These are phyloP conservation scores for Heliopora coerulea DNA, from an alignment of 92 coral and sea anemone genomes.

Conservation along the genomic window DNA sequence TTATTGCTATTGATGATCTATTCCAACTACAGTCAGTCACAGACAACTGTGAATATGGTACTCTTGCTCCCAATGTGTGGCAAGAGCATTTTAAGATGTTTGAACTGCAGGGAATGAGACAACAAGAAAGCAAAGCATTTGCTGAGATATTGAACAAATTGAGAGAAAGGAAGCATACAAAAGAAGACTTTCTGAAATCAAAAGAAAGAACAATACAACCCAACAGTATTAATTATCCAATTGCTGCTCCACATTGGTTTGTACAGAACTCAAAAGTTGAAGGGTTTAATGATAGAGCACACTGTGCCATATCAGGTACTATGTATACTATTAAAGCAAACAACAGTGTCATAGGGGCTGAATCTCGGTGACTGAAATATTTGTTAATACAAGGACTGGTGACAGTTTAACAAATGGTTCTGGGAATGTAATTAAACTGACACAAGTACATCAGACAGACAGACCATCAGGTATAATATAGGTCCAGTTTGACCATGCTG, in stretches of 20 bases:
- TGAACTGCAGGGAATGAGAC: slow-evolving; percentile 49
- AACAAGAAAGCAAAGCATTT: slow-evolving; percentile 48
- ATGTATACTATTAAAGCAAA: slow-evolving; percentile 46
- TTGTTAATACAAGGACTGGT: background rate
- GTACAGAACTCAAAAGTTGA: slow-evolving; percentile 44
- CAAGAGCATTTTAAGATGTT: slow-evolving; percentile 48
- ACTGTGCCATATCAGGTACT: slow-evolving; percentile 33
- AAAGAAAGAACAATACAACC: background rate
- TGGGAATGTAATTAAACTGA: too few relatives aligned
- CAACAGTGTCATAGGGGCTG: slow-evolving; percentile 54
- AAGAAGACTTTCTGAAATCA: too few relatives aligned
- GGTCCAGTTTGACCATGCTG: slow-evolving; percentile 29
- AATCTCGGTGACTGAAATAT: slow-evolving; percentile 44
- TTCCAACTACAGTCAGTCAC: background rate
- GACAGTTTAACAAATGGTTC: too few relatives aligned
- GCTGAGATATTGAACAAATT: slow-evolving; percentile 46
- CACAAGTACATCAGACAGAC: background rate
- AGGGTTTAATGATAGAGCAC: slow-evolving; percentile 48
- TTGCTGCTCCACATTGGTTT: slow-evolving; percentile 43
- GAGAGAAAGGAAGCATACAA: slow-evolving; percentile 17
- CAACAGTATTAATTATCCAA: slow-evolving; percentile 22
- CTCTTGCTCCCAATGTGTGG: slow-evolving; percentile 46
- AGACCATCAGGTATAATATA: slow-evolving; percentile 45
- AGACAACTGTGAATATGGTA: background rate
- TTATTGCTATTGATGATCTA: too few relatives aligned